Evolutionary conservation across 1,140 invertebrate species (phyloP).

Genomic region (Brachionus asplanchnoidis): DNA sequence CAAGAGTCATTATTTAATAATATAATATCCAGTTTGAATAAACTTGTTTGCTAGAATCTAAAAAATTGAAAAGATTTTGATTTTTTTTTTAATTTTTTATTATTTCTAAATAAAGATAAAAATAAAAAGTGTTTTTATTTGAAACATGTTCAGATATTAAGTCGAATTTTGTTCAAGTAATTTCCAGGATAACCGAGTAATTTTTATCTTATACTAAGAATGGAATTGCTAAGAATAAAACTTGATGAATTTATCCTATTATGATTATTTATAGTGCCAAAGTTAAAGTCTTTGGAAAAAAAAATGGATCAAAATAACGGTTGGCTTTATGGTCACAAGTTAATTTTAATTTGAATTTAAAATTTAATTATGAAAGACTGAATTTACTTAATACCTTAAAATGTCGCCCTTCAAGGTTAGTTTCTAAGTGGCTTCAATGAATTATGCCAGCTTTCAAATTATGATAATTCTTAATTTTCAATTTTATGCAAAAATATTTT

Average conservation of each 20-base stretch:
- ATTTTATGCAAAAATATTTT: background rate
- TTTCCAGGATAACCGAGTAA: background rate
- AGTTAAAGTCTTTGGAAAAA: background rate
- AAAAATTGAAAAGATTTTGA: background rate
- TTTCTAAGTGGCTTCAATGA: background rate
- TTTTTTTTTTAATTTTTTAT: background rate
- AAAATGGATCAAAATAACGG: background rate
- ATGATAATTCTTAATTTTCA: background rate
- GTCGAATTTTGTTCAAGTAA: background rate
- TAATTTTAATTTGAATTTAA: background rate
- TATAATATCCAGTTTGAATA: background rate
- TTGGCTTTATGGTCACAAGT: background rate
- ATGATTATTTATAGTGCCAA: background rate
- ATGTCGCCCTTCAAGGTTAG: background rate
- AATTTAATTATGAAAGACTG: background rate
- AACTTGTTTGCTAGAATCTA: background rate
- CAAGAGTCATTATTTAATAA: constrained; percentile 21
- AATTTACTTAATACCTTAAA: background rate
- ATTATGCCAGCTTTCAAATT: background rate
- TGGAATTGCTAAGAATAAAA: too few relatives aligned
- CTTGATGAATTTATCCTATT: background rate
- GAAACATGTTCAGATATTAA: background rate
- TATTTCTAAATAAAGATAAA: background rate
- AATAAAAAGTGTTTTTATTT: background rate
- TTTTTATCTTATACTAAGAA: background rate